Evolutionary conservation across 1,140 invertebrate species (phyloP).

Genomic region (Papilio aristodemus): DNA sequence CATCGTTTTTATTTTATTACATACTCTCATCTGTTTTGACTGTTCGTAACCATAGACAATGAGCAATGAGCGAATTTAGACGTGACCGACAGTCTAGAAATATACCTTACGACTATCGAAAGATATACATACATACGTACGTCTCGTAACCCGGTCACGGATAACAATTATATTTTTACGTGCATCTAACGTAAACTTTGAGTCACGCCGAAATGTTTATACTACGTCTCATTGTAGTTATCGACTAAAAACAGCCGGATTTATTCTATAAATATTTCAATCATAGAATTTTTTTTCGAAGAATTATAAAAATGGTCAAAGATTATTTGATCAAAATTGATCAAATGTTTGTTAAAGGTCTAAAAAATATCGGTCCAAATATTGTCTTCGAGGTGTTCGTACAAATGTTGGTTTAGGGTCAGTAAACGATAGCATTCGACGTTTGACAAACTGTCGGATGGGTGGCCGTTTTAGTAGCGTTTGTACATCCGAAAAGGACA

Average conservation of each 20-base stretch:
- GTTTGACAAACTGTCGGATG: slow-evolving; percentile 13
- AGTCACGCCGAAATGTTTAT: slow-evolving; percentile 10
- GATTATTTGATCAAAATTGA: neutral
- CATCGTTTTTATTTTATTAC: no score
- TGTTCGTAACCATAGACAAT: neutral
- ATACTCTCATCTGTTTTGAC: neutral
- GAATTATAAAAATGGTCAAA: neutral
- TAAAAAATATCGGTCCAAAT: slow-evolving; percentile 1
- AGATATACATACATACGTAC: neutral
- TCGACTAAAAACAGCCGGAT: neutral
- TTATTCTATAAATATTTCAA: no score
- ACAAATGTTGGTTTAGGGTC: slow-evolving; percentile 2
- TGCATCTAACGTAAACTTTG: neutral
- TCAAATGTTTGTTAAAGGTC: neutral
- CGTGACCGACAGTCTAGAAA: slow-evolving; percentile 17
- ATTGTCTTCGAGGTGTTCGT: neutral
- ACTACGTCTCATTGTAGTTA: neutral
- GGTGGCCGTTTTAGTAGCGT: slow-evolving; percentile 1
- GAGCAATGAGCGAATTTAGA: slow-evolving; percentile 2
- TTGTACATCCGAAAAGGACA: no score
- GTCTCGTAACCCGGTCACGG: slow-evolving; percentile 12
- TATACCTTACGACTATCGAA: neutral
- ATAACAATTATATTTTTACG: neutral
- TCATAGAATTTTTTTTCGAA: no score
- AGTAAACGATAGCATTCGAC: neutral